Evolutionary conservation across 2,888 invertebrate genomes (phyloP).

Genomic region (Nebria salina): DNA sequence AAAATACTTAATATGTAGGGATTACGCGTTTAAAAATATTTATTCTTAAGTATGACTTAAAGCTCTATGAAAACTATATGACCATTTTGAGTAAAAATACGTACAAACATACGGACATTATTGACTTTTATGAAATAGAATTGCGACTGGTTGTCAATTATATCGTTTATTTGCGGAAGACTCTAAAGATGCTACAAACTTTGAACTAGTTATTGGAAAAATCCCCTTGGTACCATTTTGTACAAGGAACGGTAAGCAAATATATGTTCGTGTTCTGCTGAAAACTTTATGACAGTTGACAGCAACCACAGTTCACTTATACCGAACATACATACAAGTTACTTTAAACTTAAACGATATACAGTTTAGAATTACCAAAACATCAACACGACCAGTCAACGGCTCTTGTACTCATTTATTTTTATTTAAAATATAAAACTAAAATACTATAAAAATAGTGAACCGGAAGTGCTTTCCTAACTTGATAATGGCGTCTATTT

Average conservation of each 20-base stretch:
- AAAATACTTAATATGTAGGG: too few species aligned
- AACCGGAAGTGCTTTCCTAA: not conserved
- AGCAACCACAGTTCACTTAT: constrained; percentile 7
- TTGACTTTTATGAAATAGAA: not conserved
- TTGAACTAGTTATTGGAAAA: constrained; percentile 18
- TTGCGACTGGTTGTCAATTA: not conserved
- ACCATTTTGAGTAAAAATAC: too few species aligned
- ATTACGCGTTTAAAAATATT: too few species aligned
- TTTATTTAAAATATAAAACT: not conserved
- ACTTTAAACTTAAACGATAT: not conserved
- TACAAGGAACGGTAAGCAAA: constrained; percentile 13
- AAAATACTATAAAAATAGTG: not conserved
- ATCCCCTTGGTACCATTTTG: constrained; percentile 17
- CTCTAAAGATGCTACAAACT: constrained; percentile 2
- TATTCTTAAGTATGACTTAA: too few species aligned
- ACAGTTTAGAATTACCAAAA: not conserved
- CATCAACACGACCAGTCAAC: not conserved
- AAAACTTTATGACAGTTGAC: constrained; percentile 34
- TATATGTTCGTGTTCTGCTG: constrained; percentile 17
- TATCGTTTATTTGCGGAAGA: constrained; percentile 9
- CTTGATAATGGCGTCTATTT: not conserved
- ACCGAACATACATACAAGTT: not conserved
- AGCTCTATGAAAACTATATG: too few species aligned
- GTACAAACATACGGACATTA: too few species aligned
- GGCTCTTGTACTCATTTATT: not conserved